These are phyloP conservation scores for Lepidochrysops patricia DNA, from an alignment of 2,888 invertebrate genomes.

Conservation along the genomic window DNA sequence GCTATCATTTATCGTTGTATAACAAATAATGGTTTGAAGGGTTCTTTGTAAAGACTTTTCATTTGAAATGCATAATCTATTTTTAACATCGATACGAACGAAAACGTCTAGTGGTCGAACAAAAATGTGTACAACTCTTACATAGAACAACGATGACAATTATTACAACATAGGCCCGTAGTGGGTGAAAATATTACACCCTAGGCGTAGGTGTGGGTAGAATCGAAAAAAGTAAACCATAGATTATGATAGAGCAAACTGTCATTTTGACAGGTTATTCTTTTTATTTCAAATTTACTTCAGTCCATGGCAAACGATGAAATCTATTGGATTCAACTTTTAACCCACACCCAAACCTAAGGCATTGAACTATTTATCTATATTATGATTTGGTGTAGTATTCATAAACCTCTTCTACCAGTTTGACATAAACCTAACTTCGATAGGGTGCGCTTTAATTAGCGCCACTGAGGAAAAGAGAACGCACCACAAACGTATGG, in stretches of 20 bases:
- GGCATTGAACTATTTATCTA: background rate
- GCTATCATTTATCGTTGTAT: background rate
- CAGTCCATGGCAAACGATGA: no score
- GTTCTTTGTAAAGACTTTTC: background rate
- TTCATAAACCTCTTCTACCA: slow-evolving; percentile 1
- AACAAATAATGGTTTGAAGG: no score
- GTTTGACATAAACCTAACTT: slow-evolving; percentile 8
- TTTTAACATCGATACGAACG: background rate
- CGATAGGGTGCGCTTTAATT: background rate
- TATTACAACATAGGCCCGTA: slow-evolving; percentile 8
- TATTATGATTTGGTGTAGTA: slow-evolving; percentile 6
- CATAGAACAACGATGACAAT: slow-evolving; percentile 4
- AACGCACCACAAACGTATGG: no score
- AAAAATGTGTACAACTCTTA: background rate
- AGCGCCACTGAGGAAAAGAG: no score
- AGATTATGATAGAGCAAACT: background rate
- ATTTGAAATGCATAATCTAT: background rate
- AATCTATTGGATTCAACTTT: no score
- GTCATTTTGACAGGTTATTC: background rate
- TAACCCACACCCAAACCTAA: background rate
- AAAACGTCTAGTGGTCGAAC: slow-evolving; percentile 3
- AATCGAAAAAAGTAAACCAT: background rate
- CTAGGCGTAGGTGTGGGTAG: background rate
- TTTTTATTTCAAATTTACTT: background rate
- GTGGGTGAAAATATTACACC: background rate